Evolutionary conservation across 1,140 invertebrate species (phyloP).

Genomic region (Homarus americanus): DNA sequence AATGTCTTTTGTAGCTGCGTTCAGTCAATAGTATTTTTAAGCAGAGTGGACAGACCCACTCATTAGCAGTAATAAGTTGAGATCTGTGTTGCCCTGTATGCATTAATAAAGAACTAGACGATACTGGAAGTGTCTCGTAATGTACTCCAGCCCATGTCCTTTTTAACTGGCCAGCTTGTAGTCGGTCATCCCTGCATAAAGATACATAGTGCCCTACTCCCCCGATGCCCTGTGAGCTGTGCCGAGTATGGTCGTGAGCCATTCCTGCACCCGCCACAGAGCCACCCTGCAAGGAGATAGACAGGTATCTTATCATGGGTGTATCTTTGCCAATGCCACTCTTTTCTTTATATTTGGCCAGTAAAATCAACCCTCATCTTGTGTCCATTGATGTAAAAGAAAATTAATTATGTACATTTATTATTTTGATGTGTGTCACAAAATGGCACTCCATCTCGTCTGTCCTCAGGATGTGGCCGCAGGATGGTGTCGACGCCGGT

Average conservation of each 20-base stretch:
- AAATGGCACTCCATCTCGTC: not conserved
- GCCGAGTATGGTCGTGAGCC: slow-evolving; percentile 38
- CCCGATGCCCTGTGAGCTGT: slow-evolving; percentile 15
- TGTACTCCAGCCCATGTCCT: slow-evolving; percentile 35
- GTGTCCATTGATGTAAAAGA: not conserved
- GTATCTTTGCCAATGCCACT: slow-evolving; percentile 20
- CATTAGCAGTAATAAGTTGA: not conserved
- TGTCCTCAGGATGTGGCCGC: slow-evolving; percentile 77
- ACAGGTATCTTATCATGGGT: slow-evolving; percentile 41
- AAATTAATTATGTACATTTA: not conserved
- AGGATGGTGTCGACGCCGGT: slow-evolving; percentile 87
- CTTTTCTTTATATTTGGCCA: not conserved
- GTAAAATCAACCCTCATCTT: not conserved
- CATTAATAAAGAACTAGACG: slow-evolving; percentile 15
- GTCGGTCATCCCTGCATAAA: slow-evolving; percentile 50
- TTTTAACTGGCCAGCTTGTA: slow-evolving; percentile 14
- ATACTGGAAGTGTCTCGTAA: not conserved
- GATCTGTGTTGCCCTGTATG: slow-evolving; percentile 1
- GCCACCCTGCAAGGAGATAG: slow-evolving; percentile 60
- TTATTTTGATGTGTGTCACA: not conserved
- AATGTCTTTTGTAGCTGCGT: slow-evolving; percentile 51
- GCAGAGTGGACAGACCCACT: slow-evolving; percentile 49
- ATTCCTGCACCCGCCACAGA: slow-evolving; percentile 50
- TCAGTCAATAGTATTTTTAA: slow-evolving; percentile 46
- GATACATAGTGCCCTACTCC: slow-evolving; percentile 35